A percentile compares a stretch with the other conserved stretches of the same genome.
Conservation (phyloP, 2,888 invertebrate genomes). For the Tachina lurida region DNA sequence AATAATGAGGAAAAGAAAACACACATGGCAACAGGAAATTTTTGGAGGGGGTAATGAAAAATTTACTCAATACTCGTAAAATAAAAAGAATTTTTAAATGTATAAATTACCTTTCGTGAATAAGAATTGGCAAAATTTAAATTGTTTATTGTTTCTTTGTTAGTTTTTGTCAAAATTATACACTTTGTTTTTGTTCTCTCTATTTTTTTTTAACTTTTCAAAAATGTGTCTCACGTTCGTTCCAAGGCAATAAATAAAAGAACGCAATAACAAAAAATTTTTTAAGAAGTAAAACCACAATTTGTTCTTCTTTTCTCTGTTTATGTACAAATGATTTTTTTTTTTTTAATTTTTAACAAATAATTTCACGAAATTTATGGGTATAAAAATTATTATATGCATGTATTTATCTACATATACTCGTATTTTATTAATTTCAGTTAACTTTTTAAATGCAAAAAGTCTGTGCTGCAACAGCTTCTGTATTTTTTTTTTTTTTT, state of each 20-base stretch:
- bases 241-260: slow-evolving; percentile 6
- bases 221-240: slow-evolving; percentile 51
- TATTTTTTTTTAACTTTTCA: slow-evolving; percentile 9
- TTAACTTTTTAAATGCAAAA: slow-evolving; percentile 25
- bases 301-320: not conserved
- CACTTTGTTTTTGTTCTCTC: not conserved
- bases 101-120: slow-evolving; percentile 54
- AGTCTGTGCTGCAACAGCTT: not conserved
- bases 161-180: not conserved
- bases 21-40: not conserved
- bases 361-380: not conserved
- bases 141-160: slow-evolving; percentile 12
- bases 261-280: not conserved
- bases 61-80: not conserved
- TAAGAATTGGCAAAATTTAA: slow-evolving; percentile 46
- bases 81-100: slow-evolving; percentile 1
- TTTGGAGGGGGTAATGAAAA: not conserved
- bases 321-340: not conserved
- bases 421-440: not conserved
- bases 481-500: not conserved
- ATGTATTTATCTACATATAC: too few relatives aligned
- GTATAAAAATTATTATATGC: not conserved
- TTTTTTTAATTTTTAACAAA: not conserved
- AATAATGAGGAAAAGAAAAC: not conserved
- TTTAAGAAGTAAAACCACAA: not conserved